Conservation (phyloP, 2,888 invertebrate genomes). For the Keiferia lycopersicella region DNA sequence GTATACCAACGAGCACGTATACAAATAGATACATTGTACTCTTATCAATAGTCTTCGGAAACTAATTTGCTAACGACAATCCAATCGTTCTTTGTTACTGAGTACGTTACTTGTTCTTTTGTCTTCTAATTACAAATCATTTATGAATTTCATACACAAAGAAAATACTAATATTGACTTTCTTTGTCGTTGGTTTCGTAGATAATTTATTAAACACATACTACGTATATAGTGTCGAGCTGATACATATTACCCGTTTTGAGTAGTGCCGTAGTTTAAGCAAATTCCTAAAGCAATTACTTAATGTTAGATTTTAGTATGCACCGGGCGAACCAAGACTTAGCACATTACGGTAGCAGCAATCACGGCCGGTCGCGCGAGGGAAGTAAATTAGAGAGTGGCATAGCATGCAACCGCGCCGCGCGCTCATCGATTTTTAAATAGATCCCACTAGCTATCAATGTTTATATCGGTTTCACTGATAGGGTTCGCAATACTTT, state of each 20-base stretch:
- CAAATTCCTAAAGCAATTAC: too few species aligned
- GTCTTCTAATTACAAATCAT: not conserved
- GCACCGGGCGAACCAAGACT: not conserved
- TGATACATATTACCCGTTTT: too few species aligned
- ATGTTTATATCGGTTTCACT: slow-evolving; percentile 49
- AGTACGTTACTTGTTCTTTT: not conserved
- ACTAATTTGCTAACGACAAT: not conserved
- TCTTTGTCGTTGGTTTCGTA: not conserved
- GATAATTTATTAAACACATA: too few species aligned
- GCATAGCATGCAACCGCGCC: slow-evolving; percentile 45
- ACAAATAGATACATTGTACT: not conserved
- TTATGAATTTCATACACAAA: not conserved
- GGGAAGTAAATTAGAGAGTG: slow-evolving; percentile 43
- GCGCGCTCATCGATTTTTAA: slow-evolving; percentile 34
- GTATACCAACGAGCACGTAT: too few species aligned
- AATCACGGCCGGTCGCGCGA: slow-evolving; percentile 13
- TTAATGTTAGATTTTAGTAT: not conserved
- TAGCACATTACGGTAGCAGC: slow-evolving; percentile 7
- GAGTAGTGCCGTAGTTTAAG: too few species aligned
- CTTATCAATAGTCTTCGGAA: not conserved
- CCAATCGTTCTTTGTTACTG: not conserved
- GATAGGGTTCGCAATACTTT: slow-evolving; percentile 24
- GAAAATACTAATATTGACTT: not conserved
- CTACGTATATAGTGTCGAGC: too few species aligned
- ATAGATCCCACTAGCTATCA: slow-evolving; percentile 37